phyloP scores from a whole-genome alignment of 2,113 vertebrate genomes.

The Lutjanus erythropterus region DNA sequence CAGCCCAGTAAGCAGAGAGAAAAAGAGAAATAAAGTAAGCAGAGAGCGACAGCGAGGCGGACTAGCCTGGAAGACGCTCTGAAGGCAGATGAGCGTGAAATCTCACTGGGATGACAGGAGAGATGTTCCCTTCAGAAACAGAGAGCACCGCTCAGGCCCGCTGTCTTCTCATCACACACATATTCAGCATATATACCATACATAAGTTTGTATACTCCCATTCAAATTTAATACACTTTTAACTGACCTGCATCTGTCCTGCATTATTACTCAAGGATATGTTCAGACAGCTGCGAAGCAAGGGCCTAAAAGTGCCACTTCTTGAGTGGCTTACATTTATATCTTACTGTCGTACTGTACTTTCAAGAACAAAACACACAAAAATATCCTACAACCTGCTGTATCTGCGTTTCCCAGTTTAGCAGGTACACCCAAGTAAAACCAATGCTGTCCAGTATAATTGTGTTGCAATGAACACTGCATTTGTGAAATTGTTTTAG shows the following conservation, averaged over 20 bases:
- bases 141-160: slow-evolving; percentile 50
- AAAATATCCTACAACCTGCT: neutral
- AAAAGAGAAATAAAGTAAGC: slow-evolving; percentile 70
- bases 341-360: neutral
- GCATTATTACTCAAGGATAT: neutral
- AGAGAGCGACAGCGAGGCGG: slow-evolving; percentile 61
- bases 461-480: neutral
- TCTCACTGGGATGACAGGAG: slow-evolving; percentile 67
- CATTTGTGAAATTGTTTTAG: neutral
- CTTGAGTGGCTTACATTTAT: slow-evolving; percentile 5
- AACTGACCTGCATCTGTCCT: slow-evolving; percentile 18
- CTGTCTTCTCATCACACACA: slow-evolving; percentile 50
- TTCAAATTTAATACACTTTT: slow-evolving; percentile 30
- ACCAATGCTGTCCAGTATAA: neutral
- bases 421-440: neutral
- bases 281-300: slow-evolving; percentile 8
- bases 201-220: slow-evolving; percentile 4
- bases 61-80: slow-evolving; percentile 62
- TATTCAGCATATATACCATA: slow-evolving; percentile 1
- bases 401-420: neutral
- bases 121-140: slow-evolving; percentile 67
- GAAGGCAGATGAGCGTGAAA: slow-evolving; percentile 75
- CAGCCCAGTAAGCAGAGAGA: slow-evolving; percentile 75
- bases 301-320: neutral
- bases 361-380: neutral